Evolutionary conservation across 2,797 vertebrate species (phyloP), one percentile per base, ranked within the genome.

Genomic region (Onychomys arenicola): DNA sequence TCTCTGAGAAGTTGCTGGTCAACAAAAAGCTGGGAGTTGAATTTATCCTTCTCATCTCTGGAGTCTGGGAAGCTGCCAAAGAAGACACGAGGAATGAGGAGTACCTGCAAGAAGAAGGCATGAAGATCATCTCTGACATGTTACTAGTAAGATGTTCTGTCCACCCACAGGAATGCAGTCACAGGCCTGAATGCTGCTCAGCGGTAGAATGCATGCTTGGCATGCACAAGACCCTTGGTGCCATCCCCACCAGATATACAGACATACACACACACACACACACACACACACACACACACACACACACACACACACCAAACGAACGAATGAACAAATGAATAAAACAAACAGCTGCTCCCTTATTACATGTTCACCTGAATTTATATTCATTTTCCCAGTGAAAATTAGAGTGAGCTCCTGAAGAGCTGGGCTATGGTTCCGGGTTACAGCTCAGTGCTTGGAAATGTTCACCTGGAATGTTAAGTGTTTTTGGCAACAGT

Each of bases 11-110:
- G 12, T 83, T 85, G 88, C 8, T 34, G 59, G 25, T 97, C 73
- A 97, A 98, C 75, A 91, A 83, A 82, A 37, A 90, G 78, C 96
- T 89, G 0, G 83, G 98, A 52, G 76, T 92, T 46, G 91, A 96
- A 9, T 88, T 99, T 75, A n/a, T 99, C 19, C 81, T 87, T 3
- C 91, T 99, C 65, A 94, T 99, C 52, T 98, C 99, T 7, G 75
- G 93, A 95, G 96, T 98, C 85, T 97, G 99, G 95, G 98, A 98
- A 91, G 96, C 97, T 63, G 88, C 93, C 0, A 84, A 85, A 11
- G 76, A 80, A n/a, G 80, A 63, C n/a, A 21, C n/a, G 12, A 90
- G 94, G 82, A 89, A 94, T 29, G 77, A 6, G 2, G 75, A 80
- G 63, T 97, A 90, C 46, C 94, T 99, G 9, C 97, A 97, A 1